These are phyloP conservation scores for Ovis canadensis DNA, from an alignment of 2,113 vertebrate species.

Conservation along the genomic window DNA sequence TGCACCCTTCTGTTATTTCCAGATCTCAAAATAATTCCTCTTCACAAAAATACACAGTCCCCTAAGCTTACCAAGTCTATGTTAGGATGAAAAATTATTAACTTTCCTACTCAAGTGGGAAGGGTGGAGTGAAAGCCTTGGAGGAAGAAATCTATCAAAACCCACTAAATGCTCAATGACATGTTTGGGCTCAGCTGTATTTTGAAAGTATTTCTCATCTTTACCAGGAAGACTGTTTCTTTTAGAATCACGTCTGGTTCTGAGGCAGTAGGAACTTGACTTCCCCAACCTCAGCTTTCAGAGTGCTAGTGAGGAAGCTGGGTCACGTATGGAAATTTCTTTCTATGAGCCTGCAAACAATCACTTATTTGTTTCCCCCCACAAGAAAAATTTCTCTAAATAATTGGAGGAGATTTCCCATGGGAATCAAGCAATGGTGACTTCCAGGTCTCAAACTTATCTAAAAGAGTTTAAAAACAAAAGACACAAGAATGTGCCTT, in stretches of 20 bases:
- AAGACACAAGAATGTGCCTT: constrained; percentile 36
- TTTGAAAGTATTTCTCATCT: neutral
- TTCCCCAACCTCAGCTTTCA: neutral
- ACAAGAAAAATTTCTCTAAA: constrained; percentile 70
- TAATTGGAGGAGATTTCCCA: constrained; percentile 63
- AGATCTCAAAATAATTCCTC: constrained; percentile 22
- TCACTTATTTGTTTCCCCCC: constrained; percentile 60
- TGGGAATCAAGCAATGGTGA: constrained; percentile 53
- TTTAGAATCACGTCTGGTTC: neutral
- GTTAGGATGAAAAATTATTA: neutral
- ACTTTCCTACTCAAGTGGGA: neutral
- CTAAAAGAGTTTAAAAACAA: constrained; percentile 52
- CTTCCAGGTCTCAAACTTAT: constrained; percentile 65
- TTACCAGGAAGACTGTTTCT: neutral
- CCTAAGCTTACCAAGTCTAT: neutral
- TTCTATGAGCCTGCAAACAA: constrained; percentile 58
- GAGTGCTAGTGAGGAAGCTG: constrained; percentile 9
- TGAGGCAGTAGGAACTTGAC: neutral
- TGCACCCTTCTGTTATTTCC: neutral
- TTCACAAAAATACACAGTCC: neutral
- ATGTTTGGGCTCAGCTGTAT: neutral
- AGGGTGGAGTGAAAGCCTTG: neutral
- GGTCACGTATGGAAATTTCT: neutral
- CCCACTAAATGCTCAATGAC: neutral
- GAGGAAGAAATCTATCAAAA: constrained; percentile 22